Evolutionary conservation across 2,888 invertebrate genomes (phyloP).

Genomic region (Drosophila subquinaria): DNA sequence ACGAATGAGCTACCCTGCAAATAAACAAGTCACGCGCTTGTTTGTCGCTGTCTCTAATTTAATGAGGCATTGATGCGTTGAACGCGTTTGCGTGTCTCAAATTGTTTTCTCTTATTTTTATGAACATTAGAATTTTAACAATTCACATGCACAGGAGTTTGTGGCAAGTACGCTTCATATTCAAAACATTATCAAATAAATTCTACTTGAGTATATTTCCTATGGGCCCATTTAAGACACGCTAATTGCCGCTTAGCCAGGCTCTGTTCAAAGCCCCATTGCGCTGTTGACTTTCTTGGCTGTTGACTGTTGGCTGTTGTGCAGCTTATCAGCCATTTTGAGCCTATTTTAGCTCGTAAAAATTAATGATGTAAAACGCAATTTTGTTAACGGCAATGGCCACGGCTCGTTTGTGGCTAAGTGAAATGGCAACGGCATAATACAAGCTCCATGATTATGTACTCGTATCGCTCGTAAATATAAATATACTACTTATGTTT

Average conservation of each 20-base stretch:
- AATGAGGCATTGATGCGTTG: conserved; percentile 70
- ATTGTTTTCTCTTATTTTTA: conserved; percentile 75
- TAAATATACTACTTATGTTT: conserved; percentile 29
- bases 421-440: conserved; percentile 76
- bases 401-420: conserved; percentile 79
- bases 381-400: conserved; percentile 77
- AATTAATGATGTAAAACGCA: conserved; percentile 81
- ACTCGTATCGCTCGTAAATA: conserved; percentile 58
- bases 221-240: conserved; percentile 54
- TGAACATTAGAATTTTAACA: conserved; percentile 40
- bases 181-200: conserved; percentile 4
- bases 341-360: conserved; percentile 76
- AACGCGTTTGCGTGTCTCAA: conserved; percentile 64
- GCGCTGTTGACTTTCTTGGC: conserved; percentile 17
- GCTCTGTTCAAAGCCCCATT: conserved; percentile 24
- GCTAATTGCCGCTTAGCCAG: conserved; percentile 73
- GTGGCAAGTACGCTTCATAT: conserved; percentile 39
- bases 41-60: conserved; percentile 58
- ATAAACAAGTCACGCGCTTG: conserved; percentile 57
- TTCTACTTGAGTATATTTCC: conserved; percentile 6
- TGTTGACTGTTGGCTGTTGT: conserved; percentile 25
- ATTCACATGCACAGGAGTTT: conserved; percentile 8
- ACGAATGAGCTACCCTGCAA: conserved; percentile 9
- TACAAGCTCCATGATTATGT: conserved; percentile 55
- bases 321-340: conserved; percentile 76